These are phyloP conservation scores for Deroplatys truncata DNA, from an alignment of 2,888 invertebrate genomes.

Conservation along the genomic window DNA sequence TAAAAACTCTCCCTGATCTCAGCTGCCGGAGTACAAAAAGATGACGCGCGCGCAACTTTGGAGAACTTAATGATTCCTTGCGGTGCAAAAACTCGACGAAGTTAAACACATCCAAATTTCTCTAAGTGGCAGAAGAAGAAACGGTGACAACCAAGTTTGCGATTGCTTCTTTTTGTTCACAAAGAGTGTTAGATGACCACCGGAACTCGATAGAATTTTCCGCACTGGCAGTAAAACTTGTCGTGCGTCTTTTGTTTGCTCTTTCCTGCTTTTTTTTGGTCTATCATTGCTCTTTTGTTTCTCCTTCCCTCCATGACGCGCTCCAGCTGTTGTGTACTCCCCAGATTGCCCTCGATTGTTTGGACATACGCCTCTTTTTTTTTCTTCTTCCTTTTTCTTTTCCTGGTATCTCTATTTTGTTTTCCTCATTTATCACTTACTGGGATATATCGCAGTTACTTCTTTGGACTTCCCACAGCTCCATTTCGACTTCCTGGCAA, in stretches of 20 bases:
- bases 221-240: neutral
- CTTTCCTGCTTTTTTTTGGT: neutral
- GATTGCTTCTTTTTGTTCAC: neutral
- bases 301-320: neutral
- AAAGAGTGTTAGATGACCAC: neutral
- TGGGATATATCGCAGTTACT: neutral
- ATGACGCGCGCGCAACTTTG: neutral
- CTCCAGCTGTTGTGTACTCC: constrained; percentile 5
- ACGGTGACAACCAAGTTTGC: neutral
- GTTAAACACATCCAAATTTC: neutral
- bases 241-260: constrained; percentile 8
- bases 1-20: neutral
- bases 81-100: neutral
- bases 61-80: neutral
- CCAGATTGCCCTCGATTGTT: neutral
- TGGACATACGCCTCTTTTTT: neutral
- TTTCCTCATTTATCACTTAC: neutral
- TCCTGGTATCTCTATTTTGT: neutral
- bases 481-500: neutral
- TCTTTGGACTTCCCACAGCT: neutral
- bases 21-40: neutral
- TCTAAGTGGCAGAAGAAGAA: neutral
- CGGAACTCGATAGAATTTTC: constrained; percentile 11
- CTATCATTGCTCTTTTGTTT: neutral
- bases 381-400: neutral